phyloP scores from a whole-genome alignment of 2,888 invertebrate genomes.

The Caradrina kadenii region DNA sequence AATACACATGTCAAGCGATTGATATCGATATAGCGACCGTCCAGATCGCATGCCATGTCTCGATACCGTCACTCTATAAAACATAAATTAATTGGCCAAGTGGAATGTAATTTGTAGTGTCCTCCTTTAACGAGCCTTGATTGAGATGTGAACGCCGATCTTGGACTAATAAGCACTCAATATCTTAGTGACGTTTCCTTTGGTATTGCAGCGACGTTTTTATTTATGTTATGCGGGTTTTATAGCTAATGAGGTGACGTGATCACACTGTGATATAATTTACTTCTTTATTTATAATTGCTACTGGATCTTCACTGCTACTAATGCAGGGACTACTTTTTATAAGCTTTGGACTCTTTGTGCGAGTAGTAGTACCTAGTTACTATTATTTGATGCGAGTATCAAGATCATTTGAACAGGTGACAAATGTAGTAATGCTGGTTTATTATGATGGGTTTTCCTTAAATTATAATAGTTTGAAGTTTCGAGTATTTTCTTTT shows the following conservation, averaged over 20 bases:
- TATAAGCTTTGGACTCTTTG: too few relatives aligned
- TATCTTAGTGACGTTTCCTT: conserved; percentile 49
- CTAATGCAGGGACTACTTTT: too few relatives aligned
- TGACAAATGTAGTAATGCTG: conserved; percentile 26
- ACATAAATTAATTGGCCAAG: conserved; percentile 74
- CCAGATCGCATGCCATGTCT: conserved; percentile 66
- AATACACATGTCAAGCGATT: conserved; percentile 76
- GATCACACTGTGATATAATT: conserved; percentile 46
- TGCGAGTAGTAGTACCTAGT: too few relatives aligned
- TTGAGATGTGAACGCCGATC: conserved; percentile 69
- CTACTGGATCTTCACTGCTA: conserved; percentile 24
- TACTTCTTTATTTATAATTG: conserved; percentile 36
- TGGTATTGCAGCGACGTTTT: conserved; percentile 42
- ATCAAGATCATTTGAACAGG: conserved; percentile 14
- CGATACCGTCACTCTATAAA: conserved; percentile 70
- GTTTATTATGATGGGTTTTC: conserved; percentile 42
- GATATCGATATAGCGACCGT: conserved; percentile 74
- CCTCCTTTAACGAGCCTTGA: conserved; percentile 73
- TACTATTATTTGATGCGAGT: not conserved
- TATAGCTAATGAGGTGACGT: conserved; percentile 46
- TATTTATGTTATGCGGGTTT: conserved; percentile 44
- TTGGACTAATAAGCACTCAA: conserved; percentile 53
- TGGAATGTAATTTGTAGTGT: conserved; percentile 73
- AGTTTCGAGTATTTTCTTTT: not conserved
- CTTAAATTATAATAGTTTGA: conserved; percentile 9